A percentile compares a stretch with the other conserved stretches of the same genome.
Evolutionary conservation across 1,140 invertebrate genomes (phyloP).

Genomic region (Euwallacea fornicatus): DNA sequence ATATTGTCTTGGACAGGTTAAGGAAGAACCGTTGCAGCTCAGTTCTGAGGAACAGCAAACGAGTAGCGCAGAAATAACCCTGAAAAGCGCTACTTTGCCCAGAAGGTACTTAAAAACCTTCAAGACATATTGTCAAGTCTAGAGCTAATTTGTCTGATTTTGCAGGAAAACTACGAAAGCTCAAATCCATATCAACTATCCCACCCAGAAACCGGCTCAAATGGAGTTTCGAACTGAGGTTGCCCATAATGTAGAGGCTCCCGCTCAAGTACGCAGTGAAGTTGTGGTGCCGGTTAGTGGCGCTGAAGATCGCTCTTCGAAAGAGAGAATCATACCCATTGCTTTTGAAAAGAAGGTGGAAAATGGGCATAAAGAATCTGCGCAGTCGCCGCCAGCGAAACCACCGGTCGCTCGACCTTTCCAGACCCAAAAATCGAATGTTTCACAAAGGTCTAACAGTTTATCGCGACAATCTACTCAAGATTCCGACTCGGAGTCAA

Average conservation of each 20-base stretch:
- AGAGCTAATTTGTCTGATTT: neutral
- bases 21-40: slow-evolving; percentile 36
- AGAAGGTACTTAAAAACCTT: slow-evolving; percentile 48
- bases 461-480: slow-evolving; percentile 69
- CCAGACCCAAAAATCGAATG: slow-evolving; percentile 50
- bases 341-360: slow-evolving; percentile 51
- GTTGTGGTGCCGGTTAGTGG: slow-evolving; percentile 61
- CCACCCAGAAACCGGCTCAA: slow-evolving; percentile 55
- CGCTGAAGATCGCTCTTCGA: slow-evolving; percentile 54
- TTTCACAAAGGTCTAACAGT: slow-evolving; percentile 50
- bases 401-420: slow-evolving; percentile 54
- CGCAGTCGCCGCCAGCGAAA: slow-evolving; percentile 54
- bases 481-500: slow-evolving; percentile 66
- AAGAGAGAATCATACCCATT: slow-evolving; percentile 64
- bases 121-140: neutral
- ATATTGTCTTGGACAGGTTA: slow-evolving; percentile 11
- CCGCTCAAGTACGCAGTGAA: slow-evolving; percentile 59
- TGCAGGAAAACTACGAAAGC: slow-evolving; percentile 63
- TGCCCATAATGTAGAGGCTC: slow-evolving; percentile 61
- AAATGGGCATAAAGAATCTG: slow-evolving; percentile 26
- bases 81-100: slow-evolving; percentile 68
- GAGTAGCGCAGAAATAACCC: slow-evolving; percentile 63
- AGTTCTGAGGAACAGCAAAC: slow-evolving; percentile 58
- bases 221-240: slow-evolving; percentile 62
- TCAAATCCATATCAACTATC: slow-evolving; percentile 63